These are phyloP conservation scores for Rhamnusium bicolor DNA, from an alignment of 2,888 invertebrate species.

Conservation along the genomic window DNA sequence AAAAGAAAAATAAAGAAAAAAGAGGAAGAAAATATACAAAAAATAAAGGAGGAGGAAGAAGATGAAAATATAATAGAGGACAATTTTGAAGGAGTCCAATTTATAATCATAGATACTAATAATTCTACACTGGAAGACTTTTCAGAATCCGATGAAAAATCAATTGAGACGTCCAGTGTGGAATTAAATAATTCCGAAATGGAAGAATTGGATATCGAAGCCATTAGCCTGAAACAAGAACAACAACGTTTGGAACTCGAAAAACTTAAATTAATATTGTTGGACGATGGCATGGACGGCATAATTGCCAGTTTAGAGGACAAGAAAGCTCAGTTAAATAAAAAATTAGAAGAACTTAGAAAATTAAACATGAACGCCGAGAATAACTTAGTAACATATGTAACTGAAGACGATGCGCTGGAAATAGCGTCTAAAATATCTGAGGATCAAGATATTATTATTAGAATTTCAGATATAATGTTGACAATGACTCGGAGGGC, in stretches of 20 bases:
- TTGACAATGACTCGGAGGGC: constrained; percentile 67
- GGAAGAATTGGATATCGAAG: constrained; percentile 62
- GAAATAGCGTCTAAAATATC: constrained; percentile 66
- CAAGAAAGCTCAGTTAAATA: constrained; percentile 65
- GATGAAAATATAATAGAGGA: not conserved
- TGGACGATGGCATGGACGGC: constrained; percentile 68
- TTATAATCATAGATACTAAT: constrained; percentile 49
- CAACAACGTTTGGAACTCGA: constrained; percentile 63
- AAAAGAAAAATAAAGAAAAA: constrained; percentile 53
- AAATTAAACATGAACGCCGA: constrained; percentile 63
- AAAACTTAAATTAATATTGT: constrained; percentile 58
- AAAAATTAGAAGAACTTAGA: constrained; percentile 67
- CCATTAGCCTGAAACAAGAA: constrained; percentile 60
- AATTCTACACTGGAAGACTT: constrained; percentile 33
- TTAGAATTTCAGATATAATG: constrained; percentile 68
- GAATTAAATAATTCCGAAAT: constrained; percentile 61
- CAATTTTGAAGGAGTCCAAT: constrained; percentile 46
- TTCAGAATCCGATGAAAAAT: constrained; percentile 52
- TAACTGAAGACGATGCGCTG: constrained; percentile 64
- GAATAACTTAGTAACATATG: constrained; percentile 66
- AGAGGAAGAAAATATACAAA: constrained; percentile 43
- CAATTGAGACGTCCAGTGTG: constrained; percentile 54
- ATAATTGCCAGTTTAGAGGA: constrained; percentile 66
- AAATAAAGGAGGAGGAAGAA: constrained; percentile 51
- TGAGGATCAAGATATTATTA: constrained; percentile 63